Evolutionary conservation across 2,888 invertebrate genomes (phyloP), one percentile per base, ranked within the genome.

Genomic region (Lamellibrachia satsuma): DNA sequence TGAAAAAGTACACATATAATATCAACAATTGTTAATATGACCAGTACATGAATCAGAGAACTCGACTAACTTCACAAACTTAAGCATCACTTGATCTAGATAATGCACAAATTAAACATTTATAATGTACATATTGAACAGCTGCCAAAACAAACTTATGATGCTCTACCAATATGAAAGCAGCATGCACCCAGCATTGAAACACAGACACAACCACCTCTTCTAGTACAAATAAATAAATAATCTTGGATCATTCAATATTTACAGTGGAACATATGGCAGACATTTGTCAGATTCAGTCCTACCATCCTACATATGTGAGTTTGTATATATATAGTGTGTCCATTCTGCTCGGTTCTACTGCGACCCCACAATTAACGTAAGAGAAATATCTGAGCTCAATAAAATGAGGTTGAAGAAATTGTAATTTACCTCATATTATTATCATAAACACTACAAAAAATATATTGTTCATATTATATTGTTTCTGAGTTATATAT

Each of bases 91-190:
- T 75, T 75, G 1, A 75, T 75, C 22, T 75, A 75, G 75, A 75
- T 15, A 22, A 75, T 22, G n/a, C 75, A 75, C n/a, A 39, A 39
- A 39, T 39, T 39, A 39, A 39, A 39, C 22, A 75, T 75, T 22
- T 15, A 75, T 75, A 22, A 75, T 75, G 75, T 75, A 75, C 75
- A 75, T 75, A 75, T 75, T 75, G 75, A 75, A 75, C 75, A 75
- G 75, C 75, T 75, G 75, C 75, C 75, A 75, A 75, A 75, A 75
- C 75, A 75, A 75, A 75, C 75, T 11, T 75, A 15, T n/a, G 22
- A 75, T 75, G 75, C 75, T 22, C 75, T 1, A 75, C 22, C 15
- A 75, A 75, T 75, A 75, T 75, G 75, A 75, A 75, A 22, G 22
- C 75, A 22, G 75, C 22, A 75, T 22, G n/a, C 22, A 15, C 75